Base-by-base conservation (phyloP, 2,113 vertebrate genomes). In the Bufo gargarizans region DNA sequence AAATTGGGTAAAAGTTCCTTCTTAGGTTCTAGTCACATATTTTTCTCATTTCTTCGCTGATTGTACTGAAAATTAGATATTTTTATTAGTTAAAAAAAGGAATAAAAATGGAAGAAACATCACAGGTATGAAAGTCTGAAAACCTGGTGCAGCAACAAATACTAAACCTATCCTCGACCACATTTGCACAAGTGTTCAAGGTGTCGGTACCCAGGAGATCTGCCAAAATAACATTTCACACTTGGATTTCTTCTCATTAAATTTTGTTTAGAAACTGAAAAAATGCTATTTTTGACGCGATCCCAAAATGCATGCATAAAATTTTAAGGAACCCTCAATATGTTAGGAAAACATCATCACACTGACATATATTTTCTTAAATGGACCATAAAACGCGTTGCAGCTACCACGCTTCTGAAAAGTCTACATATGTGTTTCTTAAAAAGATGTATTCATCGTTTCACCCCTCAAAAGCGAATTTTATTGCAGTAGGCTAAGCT, bases 191-290 rank as follows among this genome's bases (percentile, higher is more conserved):
- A 84, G 49, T n/a, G 72, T 78, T 14, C 19, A 63, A 89, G 87
- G 87, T 89, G 87, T 89, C 49, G 50, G 87, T 47, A 33, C 87
- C 87, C 87, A 84, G 72, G 87, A 78, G 87, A 77, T 45, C 72
- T 89, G 87, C 87, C 87, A 89, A 84, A 89, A 89, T 89, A 89
- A 89, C 87, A 82, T 89, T 89, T 89, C 87, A 84, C 87, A 89
- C 87, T 84, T 84, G 72, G 67, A 63, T 84, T 89, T 84, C 81
- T 89, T 84, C 87, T 89, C 87, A 89, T 89, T 89, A 89, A 89
- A 89, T 84, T 78, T 89, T 89, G 82, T 89, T 89, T 89, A 89
- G 87, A 77, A 67, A 89, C 33, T 1, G 78, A 89, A 84, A 84
- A 89, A 84, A 89, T 89, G 87, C 87, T 89, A 89, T 89, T 89